These are phyloP conservation scores for Drosophila putrida DNA, from an alignment of 2,888 invertebrate genomes.

Conservation along the genomic window DNA sequence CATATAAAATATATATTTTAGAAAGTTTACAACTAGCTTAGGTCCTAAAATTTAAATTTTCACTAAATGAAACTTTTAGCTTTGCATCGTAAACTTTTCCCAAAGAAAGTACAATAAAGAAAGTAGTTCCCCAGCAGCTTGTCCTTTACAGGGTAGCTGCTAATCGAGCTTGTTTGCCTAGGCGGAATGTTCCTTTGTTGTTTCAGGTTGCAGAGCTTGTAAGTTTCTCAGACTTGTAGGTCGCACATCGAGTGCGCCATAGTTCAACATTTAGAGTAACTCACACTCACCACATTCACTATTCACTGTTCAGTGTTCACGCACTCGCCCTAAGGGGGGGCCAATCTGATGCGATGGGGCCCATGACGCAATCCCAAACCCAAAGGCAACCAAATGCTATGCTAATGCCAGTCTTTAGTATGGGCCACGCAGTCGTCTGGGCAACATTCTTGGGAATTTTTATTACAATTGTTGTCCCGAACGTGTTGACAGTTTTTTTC, in stretches of 20 bases:
- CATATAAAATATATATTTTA: too few species aligned
- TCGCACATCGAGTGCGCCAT: conserved; percentile 6
- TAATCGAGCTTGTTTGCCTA: not conserved
- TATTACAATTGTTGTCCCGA: conserved; percentile 59
- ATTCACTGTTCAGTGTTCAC: conserved; percentile 13
- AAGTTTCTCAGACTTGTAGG: conserved; percentile 13
- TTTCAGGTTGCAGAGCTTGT: conserved; percentile 8
- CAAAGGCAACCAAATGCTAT: conserved; percentile 41
- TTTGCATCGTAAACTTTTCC: not conserved
- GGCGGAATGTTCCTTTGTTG: not conserved
- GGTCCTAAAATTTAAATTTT: not conserved
- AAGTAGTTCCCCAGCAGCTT: not conserved
- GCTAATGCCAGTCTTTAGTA: conserved; percentile 71
- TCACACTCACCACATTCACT: conserved; percentile 7
- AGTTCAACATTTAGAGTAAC: conserved; percentile 11
- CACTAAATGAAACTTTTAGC: not conserved
- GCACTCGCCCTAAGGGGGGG: conserved; percentile 9
- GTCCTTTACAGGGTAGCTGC: conserved; percentile 2
- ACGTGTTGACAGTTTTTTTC: conserved; percentile 52
- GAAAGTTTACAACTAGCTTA: too few species aligned
- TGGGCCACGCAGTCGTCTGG: conserved; percentile 56
- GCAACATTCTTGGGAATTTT: conserved; percentile 63
- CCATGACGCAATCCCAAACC: conserved; percentile 56
- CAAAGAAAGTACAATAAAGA: not conserved
- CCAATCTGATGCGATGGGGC: conserved; percentile 16